phyloP scores from a whole-genome alignment of 2,797 vertebrate species.

The Emydoidea blandingii region DNA sequence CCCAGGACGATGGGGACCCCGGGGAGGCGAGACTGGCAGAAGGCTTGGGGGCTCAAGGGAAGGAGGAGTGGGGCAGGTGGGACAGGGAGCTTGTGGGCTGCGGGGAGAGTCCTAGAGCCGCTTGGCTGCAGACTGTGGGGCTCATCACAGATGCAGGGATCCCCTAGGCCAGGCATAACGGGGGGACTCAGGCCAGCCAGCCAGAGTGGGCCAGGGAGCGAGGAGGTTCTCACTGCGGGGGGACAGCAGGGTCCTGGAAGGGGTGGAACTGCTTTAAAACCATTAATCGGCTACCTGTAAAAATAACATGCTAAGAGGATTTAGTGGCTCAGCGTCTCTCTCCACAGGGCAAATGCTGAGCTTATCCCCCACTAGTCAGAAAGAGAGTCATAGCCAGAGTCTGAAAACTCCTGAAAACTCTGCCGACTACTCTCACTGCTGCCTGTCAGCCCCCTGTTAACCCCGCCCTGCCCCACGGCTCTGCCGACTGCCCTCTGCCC shows the following conservation, averaged over 20 bases:
- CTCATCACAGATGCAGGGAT: no score
- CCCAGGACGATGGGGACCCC: background rate
- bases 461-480: no score
- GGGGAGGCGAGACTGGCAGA: background rate
- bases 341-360: background rate
- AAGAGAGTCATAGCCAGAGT: background rate
- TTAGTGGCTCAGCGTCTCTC: conserved; percentile 10
- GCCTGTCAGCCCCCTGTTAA: background rate
- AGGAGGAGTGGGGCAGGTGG: no score
- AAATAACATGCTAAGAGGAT: conserved; percentile 39
- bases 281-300: conserved; percentile 23
- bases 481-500: rapidly evolving
- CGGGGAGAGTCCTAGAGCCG: background rate
- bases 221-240: background rate
- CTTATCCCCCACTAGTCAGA: background rate
- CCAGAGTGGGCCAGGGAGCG: background rate
- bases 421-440: background rate
- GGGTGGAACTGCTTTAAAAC: background rate
- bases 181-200: background rate
- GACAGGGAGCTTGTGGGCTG: background rate
- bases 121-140: background rate
- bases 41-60: background rate
- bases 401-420: background rate
- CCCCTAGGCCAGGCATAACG: background rate
- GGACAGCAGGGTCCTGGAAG: background rate